Evolutionary conservation across 30 jellyfish, hydroid and myxozoan species (phyloP).

Genomic region (Morbakka virulenta): DNA sequence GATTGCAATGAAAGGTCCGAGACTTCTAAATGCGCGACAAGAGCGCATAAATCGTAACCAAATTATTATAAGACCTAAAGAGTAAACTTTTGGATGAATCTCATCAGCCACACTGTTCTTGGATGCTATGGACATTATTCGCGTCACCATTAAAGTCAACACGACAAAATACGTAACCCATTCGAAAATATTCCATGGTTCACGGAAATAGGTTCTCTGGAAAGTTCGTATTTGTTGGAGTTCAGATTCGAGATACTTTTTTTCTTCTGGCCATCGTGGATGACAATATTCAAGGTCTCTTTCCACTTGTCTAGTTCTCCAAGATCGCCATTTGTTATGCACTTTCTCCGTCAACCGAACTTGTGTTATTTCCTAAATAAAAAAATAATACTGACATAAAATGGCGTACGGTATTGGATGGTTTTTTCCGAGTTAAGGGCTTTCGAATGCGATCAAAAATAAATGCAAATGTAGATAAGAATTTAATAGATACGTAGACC

Average conservation of each 20-base stretch:
- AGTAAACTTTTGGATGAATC: constrained; percentile 83
- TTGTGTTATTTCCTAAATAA: constrained; percentile 77
- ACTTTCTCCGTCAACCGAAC: constrained; percentile 79
- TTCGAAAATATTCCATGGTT: constrained; percentile 98
- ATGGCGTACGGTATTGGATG: not conserved
- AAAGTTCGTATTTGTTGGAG: constrained; percentile 92
- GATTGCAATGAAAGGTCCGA: constrained; percentile 97
- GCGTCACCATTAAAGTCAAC: constrained; percentile 74
- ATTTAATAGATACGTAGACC: too few relatives aligned
- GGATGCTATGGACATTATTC: constrained; percentile 82
- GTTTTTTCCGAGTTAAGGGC: not conserved
- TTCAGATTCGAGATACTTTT: constrained; percentile 93
- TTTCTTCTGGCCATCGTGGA: constrained; percentile 99
- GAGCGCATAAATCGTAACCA: constrained; percentile 97
- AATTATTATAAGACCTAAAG: constrained; percentile 90
- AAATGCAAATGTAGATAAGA: too few relatives aligned
- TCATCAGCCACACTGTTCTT: constrained; percentile 59
- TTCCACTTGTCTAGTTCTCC: constrained; percentile 98
- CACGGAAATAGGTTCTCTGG: constrained; percentile 96
- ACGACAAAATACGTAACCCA: constrained; percentile 95
- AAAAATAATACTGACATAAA: not conserved
- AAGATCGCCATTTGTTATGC: constrained; percentile 93
- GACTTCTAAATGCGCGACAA: constrained; percentile 98
- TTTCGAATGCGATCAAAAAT: too few relatives aligned
- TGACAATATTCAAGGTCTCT: constrained; percentile 92